Percentiles rank a stretch among this genome's conserved stretches.
These are phyloP conservation scores for Bombus affinis DNA, from an alignment of 1,140 invertebrate species.

Conservation along the genomic window DNA sequence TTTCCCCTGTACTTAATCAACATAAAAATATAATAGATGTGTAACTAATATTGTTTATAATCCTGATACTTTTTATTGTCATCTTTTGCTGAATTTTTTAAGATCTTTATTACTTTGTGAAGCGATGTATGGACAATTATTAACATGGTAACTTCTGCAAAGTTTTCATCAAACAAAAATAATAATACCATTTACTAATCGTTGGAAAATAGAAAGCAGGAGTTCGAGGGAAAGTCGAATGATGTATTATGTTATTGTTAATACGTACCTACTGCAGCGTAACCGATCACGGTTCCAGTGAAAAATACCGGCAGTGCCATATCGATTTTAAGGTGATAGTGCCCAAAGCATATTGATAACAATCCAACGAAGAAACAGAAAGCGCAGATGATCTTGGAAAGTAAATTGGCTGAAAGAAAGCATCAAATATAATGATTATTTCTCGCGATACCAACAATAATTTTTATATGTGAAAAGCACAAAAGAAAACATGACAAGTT, in stretches of 20 bases:
- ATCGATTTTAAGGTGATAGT: conserved; percentile 74
- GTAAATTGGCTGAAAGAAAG: conserved; percentile 58
- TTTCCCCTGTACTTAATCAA: not conserved
- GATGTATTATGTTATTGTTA: not conserved
- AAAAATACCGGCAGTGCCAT: conserved; percentile 11
- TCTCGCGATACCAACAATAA: no score
- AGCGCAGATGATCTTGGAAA: conserved; percentile 82
- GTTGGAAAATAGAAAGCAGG: no score
- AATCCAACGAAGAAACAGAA: conserved; percentile 84
- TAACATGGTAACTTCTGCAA: no score
- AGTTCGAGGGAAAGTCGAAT: no score
- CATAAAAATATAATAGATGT: not conserved
- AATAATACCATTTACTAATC: no score
- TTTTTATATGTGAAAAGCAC: not conserved
- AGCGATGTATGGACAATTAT: not conserved
- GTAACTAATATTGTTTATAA: not conserved
- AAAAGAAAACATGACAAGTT: not conserved
- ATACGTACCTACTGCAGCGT: not conserved
- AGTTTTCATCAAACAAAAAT: no score
- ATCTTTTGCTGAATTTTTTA: not conserved
- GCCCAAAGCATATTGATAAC: conserved; percentile 85
- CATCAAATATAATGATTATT: not conserved
- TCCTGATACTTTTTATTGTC: not conserved
- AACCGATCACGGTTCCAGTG: conserved; percentile 19
- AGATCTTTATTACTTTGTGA: not conserved